Evolutionary conservation across 2,113 vertebrate species (phyloP), one percentile per base, ranked within the genome.

Genomic region (Hippocampus guttulatus): DNA sequence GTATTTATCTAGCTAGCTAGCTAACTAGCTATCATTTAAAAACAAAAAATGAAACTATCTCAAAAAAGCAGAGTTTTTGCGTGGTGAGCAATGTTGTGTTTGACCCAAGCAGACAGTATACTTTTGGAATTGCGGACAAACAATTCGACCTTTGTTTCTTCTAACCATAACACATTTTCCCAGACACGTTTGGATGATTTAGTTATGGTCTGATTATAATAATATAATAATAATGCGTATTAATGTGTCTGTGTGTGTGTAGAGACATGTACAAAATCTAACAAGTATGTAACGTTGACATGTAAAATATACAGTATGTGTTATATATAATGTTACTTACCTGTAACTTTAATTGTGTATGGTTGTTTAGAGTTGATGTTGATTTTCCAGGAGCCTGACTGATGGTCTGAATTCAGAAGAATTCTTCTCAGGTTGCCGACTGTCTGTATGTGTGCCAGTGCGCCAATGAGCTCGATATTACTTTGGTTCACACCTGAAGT

Each of bases 331-430:
- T 2, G 47, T 67, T 33, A 66, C 76, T 85, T 51, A 93, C 92
- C 91, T 79, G 85, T 91, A 57, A 92, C 75, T 88, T 91, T 93
- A 38, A 93, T 55, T 27, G 88, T 89, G 71, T 91, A 92, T 38
- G 88, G 61, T n/a, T 71, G 43, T 2, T 5, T 73, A 23, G 86
- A 83, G 10, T 55, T 67, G 20, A 92, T 86, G 57, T 60, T 65
- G 67, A 93, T 85, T 55, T 78, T 1, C 92, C 92, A 93, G 18
- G 10, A 51, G 67, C 91, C 91, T 3, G 38, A 8, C 40, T 80
- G 49, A 1, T 63, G 79, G 38, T 80, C 70, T 67, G 30, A 6
- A 1, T 82, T 76, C 9, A 92, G 69, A 43, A 30, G 65, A 68
- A 91, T 67, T 74, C 88, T 87, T 55, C 63, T 6, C 38, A 93